phyloP scores from a whole-genome alignment of 2,113 vertebrate species.

The Dasyprocta punctata region DNA sequence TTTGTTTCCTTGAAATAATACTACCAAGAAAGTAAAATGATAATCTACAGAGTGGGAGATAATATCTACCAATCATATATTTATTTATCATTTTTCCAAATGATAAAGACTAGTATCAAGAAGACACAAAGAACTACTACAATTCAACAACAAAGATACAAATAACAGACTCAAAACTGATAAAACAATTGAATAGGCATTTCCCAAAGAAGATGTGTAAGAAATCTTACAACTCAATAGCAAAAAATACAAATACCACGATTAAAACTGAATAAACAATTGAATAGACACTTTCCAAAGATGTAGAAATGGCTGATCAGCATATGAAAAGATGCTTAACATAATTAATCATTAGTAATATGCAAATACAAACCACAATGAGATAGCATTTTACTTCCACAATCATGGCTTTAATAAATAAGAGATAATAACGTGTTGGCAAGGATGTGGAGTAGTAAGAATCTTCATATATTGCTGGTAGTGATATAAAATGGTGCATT shows the following conservation, averaged over 20 bases:
- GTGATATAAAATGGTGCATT: background rate
- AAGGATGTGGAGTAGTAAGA: background rate
- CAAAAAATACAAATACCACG: background rate
- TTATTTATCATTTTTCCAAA: background rate
- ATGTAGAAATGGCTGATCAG: background rate
- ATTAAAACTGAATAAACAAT: background rate
- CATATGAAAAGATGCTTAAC: background rate
- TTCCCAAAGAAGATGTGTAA: background rate
- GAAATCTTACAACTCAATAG: background rate
- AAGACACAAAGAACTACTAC: background rate
- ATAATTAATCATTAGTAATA: conserved; percentile 18
- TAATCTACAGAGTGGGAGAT: background rate
- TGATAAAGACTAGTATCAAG: background rate
- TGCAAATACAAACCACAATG: background rate
- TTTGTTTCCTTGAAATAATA: background rate
- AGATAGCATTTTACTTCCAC: background rate
- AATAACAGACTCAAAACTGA: background rate
- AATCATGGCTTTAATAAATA: background rate
- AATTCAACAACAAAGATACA: background rate
- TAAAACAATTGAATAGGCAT: background rate
- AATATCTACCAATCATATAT: background rate
- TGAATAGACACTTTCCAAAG: background rate
- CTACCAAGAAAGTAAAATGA: background rate
- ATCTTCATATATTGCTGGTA: background rate
- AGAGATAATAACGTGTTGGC: background rate